Evolutionary conservation across 2,113 vertebrate genomes (phyloP), one percentile per base, ranked within the genome.

Genomic region (Melanerpes formicivorus): DNA sequence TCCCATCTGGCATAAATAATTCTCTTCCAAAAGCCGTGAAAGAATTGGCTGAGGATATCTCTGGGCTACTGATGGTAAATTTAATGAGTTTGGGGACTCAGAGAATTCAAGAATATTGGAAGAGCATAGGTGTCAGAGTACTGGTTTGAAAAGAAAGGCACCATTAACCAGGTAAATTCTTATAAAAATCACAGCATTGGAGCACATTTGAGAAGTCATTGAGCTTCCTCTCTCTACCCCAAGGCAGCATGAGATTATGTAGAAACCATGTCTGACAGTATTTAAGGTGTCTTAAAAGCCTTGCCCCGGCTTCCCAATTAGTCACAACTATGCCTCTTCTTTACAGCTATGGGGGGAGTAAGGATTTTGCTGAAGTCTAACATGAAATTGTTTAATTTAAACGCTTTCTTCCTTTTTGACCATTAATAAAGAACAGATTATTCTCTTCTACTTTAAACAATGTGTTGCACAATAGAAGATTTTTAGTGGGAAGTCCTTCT

Each of bases 101-200:
- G 95, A 92, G 95, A 96, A 65, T 96, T 93, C 27, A 54, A 77
- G 48, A 91, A 37, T 82, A 71, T 81, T 95, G 79, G 46, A 80
- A 64, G 13, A 85, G 18, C 1, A 1, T 82, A 80, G 88, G 72
- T 91, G 76, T 95, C 88, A 42, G 79, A 89, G 71, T 62, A 67
- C 42, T 60, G 74, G 70, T 84, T 90, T 95, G 90, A 86, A 90
- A 88, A 90, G 93, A 69, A 34, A 86, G 94, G 95, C 92, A 50
- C 90, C 88, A 91, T 94, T 94, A 95, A 90, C 62, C 83, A 80
- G 54, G 62, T 91, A 90, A 93, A 82, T 80, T 94, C 94, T 94
- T 80, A 52, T 83, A 95, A 86, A 94, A 93, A 34, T 78, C 73
- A 83, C 64, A 58, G 80, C 18, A 4, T 72, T 72, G 80, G 48